Evolutionary conservation across 1,140 invertebrate species (phyloP).

Genomic region (Mactra quadrangularis): DNA sequence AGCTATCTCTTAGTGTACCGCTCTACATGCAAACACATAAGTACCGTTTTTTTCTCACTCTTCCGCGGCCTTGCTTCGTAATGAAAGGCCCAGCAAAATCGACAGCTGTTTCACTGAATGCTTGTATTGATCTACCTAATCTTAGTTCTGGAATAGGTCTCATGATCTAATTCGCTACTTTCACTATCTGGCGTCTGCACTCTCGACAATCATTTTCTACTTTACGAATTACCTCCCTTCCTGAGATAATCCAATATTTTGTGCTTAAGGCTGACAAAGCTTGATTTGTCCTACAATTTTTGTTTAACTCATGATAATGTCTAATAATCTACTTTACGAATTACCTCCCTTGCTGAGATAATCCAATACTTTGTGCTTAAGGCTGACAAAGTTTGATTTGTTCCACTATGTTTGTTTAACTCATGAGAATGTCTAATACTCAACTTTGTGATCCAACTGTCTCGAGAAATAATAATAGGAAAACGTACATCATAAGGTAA

Average conservation of each 20-base stretch:
- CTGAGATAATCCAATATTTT: slow-evolving; percentile 45
- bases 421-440: background rate
- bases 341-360: slow-evolving; percentile 30
- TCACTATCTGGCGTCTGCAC: slow-evolving; percentile 20
- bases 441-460: slow-evolving; percentile 25
- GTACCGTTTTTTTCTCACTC: background rate
- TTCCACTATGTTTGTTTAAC: slow-evolving; percentile 3
- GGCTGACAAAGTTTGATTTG: slow-evolving; percentile 17
- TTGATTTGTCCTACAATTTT: slow-evolving; percentile 28
- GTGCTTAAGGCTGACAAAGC: background rate
- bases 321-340: slow-evolving; percentile 28
- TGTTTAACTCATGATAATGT: too few species aligned
- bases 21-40: background rate
- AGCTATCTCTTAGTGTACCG: background rate
- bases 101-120: slow-evolving; percentile 25
- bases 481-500: slow-evolving; percentile 28
- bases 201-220: slow-evolving; percentile 35
- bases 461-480: slow-evolving; percentile 18
- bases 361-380: slow-evolving; percentile 43
- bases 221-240: slow-evolving; percentile 29
- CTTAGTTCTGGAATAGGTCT: slow-evolving; percentile 40
- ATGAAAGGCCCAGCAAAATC: slow-evolving; percentile 22
- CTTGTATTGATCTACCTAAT: slow-evolving; percentile 13
- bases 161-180: slow-evolving; percentile 36
- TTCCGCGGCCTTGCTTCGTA: background rate